Percentiles rank a stretch among this genome's conserved stretches.
phyloP scores from a whole-genome alignment of 2,797 vertebrate genomes.

The Oceanodroma leucorhoa region DNA sequence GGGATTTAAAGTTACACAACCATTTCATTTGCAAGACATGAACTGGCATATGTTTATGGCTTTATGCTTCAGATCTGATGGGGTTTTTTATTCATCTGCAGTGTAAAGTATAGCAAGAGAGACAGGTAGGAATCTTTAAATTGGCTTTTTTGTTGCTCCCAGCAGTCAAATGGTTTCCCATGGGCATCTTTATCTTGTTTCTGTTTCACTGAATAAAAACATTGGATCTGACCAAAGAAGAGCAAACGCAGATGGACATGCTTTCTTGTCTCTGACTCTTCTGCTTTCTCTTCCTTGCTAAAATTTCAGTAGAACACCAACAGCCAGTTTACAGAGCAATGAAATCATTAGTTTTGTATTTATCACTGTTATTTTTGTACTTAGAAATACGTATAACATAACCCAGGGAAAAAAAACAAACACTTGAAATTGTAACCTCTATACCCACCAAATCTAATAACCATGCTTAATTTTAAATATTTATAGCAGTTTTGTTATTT shows the following conservation, averaged over 20 bases:
- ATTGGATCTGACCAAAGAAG: background rate
- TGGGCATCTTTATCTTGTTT: background rate
- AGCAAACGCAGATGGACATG: background rate
- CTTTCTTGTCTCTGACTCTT: background rate
- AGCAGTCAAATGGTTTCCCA: background rate
- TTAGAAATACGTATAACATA: background rate
- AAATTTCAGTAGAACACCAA: background rate
- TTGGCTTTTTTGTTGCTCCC: background rate
- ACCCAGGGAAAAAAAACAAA: background rate
- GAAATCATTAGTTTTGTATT: background rate
- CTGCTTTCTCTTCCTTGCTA: background rate
- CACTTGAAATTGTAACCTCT: background rate
- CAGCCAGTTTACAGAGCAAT: background rate
- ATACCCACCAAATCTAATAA: background rate
- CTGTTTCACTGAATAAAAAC: background rate
- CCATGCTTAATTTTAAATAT: background rate
- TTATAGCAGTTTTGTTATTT: background rate
- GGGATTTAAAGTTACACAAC: background rate
- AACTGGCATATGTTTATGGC: background rate
- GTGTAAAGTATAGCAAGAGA: background rate
- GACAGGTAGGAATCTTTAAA: background rate
- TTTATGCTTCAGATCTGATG: background rate
- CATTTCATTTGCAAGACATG: background rate
- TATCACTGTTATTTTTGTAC: background rate
- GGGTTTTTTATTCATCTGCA: background rate